Conservation (phyloP, 2,113 vertebrate genomes). For the Corythoichthys intestinalis region DNA sequence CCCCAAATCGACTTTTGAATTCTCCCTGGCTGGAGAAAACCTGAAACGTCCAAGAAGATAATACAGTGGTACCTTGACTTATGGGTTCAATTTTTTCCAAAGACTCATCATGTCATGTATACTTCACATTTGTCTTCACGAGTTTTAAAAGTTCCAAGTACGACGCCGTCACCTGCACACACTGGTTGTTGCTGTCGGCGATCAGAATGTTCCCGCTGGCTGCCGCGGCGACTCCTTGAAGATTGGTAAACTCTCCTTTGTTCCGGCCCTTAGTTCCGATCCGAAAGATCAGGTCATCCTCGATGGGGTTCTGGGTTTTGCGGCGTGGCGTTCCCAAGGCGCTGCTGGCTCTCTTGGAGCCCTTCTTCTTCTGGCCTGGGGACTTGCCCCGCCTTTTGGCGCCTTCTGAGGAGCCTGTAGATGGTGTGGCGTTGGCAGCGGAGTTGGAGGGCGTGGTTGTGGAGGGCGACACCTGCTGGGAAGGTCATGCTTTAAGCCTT, state of each 20-base stretch:
- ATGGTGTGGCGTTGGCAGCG: constrained; percentile 67
- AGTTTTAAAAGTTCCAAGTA: no score
- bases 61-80: neutral
- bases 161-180: constrained; percentile 83
- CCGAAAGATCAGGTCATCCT: constrained; percentile 94
- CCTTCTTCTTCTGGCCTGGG: constrained; percentile 92
- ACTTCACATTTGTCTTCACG: no score
- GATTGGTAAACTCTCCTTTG: constrained; percentile 98
- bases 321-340: constrained; percentile 92
- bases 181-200: constrained; percentile 98
- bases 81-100: no score
- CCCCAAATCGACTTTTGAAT: constrained; percentile 92
- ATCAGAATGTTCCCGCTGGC: constrained; percentile 86
- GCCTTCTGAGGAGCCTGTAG: constrained; percentile 83
- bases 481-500: no score
- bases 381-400: constrained; percentile 92
- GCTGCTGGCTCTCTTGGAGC: constrained; percentile 88
- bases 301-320: constrained; percentile 91
- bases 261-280: constrained; percentile 96
- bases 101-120: no score
- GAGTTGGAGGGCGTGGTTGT: constrained; percentile 68
- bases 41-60: constrained; percentile 53
- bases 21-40: constrained; percentile 95
- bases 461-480: constrained; percentile 64
- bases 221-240: constrained; percentile 93